Evolutionary conservation across 2,888 invertebrate species (phyloP), one percentile per base, ranked within the genome.

Genomic region (Limulus polyphemus): DNA sequence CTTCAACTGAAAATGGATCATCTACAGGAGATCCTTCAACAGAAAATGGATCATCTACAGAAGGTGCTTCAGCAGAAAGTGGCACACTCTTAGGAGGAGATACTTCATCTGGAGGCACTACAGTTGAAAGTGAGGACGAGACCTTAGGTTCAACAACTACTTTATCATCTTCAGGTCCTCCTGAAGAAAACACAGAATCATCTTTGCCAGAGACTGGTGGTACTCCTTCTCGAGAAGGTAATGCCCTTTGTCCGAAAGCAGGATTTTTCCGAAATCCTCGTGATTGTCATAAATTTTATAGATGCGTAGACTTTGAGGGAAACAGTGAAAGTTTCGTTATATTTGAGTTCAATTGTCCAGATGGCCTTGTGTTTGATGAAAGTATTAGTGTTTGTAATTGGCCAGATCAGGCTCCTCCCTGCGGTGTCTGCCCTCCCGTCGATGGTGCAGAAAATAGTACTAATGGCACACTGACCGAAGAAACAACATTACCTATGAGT

Each of bases 391-490:
- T 67, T 13, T 70, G 70, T 58, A 69, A 67, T 55, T 69, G 68
- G 67, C 69, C 69, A 11, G 65, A 65, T 12, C 62, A 63, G 58
- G 58, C 61, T 47, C 68, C 69, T 11, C 62, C 65, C 9, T 70
- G 70, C 58, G 51, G 85, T 46, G 87, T 32, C 1, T 32, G 32
- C 32, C 32, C 32, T 32, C 32, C 32, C 32, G 32, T 32, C 7
- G 32, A 32, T 32, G 32, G 32, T 32, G 32, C 32, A 32, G 32
- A 32, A 32, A 32, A 32, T 32, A 32, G 32, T 32, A 13, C 12
- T 54, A 54, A 54, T 32, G 54, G 54, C 1, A 32, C 32, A 7
- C 32, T 5, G 3, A 7, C 7, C 32, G 32, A 32, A 32, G 32
- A 32, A 32, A 32, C 32, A 32, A 32, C 32, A 32, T 32, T 32